Percentiles rank a stretch among this genome's conserved stretches.
Evolutionary conservation across 1,140 invertebrate genomes (phyloP).

Genomic region (Bombus waltoni): DNA sequence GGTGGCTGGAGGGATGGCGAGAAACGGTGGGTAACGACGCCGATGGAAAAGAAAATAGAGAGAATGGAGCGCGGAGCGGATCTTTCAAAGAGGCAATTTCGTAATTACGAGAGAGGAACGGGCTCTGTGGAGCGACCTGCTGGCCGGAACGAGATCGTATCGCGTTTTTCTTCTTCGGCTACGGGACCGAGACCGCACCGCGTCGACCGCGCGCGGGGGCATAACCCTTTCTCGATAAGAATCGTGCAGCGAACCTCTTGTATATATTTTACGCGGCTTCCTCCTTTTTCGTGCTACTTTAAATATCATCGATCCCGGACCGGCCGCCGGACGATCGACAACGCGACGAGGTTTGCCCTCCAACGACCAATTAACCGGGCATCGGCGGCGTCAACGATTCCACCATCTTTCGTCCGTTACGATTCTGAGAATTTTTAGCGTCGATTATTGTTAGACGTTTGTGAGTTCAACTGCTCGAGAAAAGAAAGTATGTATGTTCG

Average conservation of each 20-base stretch:
- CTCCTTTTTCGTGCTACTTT: slow-evolving; percentile 54
- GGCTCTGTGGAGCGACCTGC: slow-evolving; percentile 60
- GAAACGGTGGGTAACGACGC: slow-evolving; percentile 63
- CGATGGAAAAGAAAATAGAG: slow-evolving; percentile 69
- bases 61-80: slow-evolving; percentile 66
- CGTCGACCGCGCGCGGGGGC: slow-evolving; percentile 59
- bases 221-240: slow-evolving; percentile 65
- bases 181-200: slow-evolving; percentile 38
- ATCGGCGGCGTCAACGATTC: no score
- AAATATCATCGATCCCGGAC: slow-evolving; percentile 33
- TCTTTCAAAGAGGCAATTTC: slow-evolving; percentile 75
- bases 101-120: slow-evolving; percentile 72
- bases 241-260: slow-evolving; percentile 53
- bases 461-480: no score
- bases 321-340: neutral
- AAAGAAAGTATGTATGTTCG: no score
- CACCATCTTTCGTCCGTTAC: no score
- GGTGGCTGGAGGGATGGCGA: slow-evolving; percentile 7
- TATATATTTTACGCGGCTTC: slow-evolving; percentile 62
- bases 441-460: no score
- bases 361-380: neutral
- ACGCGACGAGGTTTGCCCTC: neutral
- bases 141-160: slow-evolving; percentile 74
- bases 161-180: slow-evolving; percentile 65
- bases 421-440: no score